Percentiles rank a stretch among this genome's conserved stretches.
Conservation (phyloP, 2,113 vertebrate genomes). For the Spilogale gracilis region DNA sequence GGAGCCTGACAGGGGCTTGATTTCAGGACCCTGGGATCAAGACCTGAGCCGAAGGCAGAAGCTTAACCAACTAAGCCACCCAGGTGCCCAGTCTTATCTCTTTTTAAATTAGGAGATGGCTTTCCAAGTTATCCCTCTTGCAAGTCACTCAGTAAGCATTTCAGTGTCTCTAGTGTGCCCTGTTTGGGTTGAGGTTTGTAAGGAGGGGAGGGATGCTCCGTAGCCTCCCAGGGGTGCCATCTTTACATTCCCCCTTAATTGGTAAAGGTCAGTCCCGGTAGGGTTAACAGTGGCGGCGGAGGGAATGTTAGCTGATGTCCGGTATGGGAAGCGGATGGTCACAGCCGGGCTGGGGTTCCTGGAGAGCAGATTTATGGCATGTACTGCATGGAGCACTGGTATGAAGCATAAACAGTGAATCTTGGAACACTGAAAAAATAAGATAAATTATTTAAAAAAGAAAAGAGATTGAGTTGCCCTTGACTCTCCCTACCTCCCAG, state of each 20-base stretch:
- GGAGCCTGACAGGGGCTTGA: too few relatives aligned
- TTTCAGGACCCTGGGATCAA: too few relatives aligned
- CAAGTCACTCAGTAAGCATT: background rate
- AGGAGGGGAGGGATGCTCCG: background rate
- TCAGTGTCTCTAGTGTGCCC: background rate
- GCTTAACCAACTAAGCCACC: too few relatives aligned
- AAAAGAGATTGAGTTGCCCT: background rate
- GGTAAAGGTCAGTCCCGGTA: background rate
- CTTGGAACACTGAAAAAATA: too few relatives aligned
- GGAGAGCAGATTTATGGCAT: background rate
- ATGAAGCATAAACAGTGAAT: too few relatives aligned
- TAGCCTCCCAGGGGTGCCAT: background rate
- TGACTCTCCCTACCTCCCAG: background rate
- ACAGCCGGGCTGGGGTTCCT: background rate
- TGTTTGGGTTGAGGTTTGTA: background rate
- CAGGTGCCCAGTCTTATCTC: background rate
- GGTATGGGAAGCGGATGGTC: background rate
- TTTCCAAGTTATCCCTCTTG: background rate
- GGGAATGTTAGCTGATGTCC: background rate
- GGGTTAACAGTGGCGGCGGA: background rate
- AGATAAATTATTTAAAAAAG: too few relatives aligned
- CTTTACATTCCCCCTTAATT: background rate
- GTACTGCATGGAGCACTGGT: too few relatives aligned
- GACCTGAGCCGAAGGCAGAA: too few relatives aligned
- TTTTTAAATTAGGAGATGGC: background rate